Evolutionary conservation across 2,888 invertebrate genomes (phyloP), one percentile per base, ranked within the genome.

Genomic region (Agonopterix arenella): DNA sequence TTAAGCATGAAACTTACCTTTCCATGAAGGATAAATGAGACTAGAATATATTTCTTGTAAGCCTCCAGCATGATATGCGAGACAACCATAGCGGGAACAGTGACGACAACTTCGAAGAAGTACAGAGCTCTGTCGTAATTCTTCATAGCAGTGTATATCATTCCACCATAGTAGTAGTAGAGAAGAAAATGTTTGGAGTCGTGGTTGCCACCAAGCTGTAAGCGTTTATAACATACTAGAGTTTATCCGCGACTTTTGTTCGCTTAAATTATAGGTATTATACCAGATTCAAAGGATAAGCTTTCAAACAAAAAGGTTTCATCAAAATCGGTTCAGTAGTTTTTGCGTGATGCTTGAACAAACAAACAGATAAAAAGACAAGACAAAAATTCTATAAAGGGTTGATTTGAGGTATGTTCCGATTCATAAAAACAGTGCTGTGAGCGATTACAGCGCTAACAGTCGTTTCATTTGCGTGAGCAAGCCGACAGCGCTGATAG

Each of bases 11-110:
- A 28, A 50, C 45, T 8, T 68, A 97, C 95, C 91, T 97, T 97
- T 70, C 98, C 98, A 83, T 97, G 94, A 54, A 97, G 85, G 71
- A 98, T 95, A 51, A 98, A 90, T 41, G 97, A 97, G 40, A 98
- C 95, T 59, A 99, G 90, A 66, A 98, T 95, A 72, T 96, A 98
- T 80, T 99, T 99, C 84, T 98, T 98, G 80, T 98, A 98, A 10
- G 98, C 95, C 85, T 98, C 98, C 54, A 99, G 89, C 97, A 98
- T 98, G 54, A 99, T 97, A 76, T 98, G 97, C 54, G 98, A 98
- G 53, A 98, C 96, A 40, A 96, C 96, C 89, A 95, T 92, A 36
- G 97, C 96, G 2, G 98, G 98, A n/a, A 97, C 97, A 28, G 97
- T 97, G 52, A 98, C 93, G 52, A 96, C 97, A 11, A 98, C 97